Evolutionary conservation across 2,797 vertebrate genomes (phyloP).

Genomic region (Gallirallus australis): DNA sequence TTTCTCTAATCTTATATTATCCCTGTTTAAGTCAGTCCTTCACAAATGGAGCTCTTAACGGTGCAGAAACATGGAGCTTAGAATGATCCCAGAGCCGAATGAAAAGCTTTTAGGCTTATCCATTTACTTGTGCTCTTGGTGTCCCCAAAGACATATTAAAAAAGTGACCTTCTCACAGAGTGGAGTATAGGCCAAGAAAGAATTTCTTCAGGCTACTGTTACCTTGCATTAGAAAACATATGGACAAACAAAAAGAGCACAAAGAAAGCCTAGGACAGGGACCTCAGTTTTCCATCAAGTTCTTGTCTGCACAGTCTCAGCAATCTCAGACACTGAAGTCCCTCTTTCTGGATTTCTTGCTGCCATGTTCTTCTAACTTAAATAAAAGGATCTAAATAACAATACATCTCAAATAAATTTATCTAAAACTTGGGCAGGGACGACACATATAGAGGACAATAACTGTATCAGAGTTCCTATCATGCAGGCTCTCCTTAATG

Average conservation of each 20-base stretch:
- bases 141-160: neutral
- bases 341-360: neutral
- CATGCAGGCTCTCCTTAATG: neutral
- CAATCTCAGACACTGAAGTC: neutral
- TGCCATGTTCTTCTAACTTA: neutral
- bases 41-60: neutral
- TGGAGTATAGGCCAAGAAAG: neutral
- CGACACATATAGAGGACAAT: neutral
- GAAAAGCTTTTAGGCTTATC: neutral
- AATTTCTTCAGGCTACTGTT: neutral
- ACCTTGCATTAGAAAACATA: neutral
- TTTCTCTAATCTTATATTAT: neutral
- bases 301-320: neutral
- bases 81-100: neutral
- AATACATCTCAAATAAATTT: neutral
- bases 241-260: neutral
- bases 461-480: neutral
- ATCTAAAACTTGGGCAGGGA: neutral
- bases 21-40: neutral
- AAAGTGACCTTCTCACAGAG: neutral
- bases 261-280: neutral
- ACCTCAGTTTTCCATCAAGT: neutral
- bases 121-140: neutral
- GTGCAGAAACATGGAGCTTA: neutral
- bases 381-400: neutral